Conservation (phyloP, 53 echinoderm and acorn worm species). For the Paracentrotus lividus region DNA sequence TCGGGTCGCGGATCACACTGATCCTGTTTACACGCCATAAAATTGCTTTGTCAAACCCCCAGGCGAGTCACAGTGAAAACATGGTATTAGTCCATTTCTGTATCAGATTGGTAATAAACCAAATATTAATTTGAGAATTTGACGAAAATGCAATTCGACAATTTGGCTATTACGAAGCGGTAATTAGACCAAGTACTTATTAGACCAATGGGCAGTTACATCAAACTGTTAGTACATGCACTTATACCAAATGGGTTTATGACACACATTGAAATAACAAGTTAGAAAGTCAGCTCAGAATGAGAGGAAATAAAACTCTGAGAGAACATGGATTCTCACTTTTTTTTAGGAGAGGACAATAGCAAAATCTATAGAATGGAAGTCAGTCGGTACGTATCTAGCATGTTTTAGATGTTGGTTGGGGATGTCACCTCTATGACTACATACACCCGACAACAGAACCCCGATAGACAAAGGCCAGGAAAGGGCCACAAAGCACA, state of each 20-base stretch:
- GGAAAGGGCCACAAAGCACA: conserved; percentile 48
- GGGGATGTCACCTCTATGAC: conserved; percentile 43
- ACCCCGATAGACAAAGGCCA: conserved; percentile 54
- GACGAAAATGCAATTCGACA: too few species aligned
- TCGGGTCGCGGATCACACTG: too few species aligned
- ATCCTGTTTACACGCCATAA: too few species aligned
- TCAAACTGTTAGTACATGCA: too few species aligned
- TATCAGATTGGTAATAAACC: too few species aligned
- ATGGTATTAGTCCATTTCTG: too few species aligned
- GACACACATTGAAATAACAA: background rate
- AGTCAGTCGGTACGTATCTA: background rate
- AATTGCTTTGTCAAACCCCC: too few species aligned
- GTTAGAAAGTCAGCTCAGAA: background rate
- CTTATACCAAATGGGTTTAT: background rate
- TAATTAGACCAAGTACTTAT: too few species aligned
- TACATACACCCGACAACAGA: background rate
- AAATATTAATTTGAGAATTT: too few species aligned
- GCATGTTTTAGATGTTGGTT: conserved; percentile 38
- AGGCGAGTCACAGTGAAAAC: too few species aligned
- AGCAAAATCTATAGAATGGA: background rate
- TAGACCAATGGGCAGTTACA: too few species aligned
- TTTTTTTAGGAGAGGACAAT: conserved; percentile 11
- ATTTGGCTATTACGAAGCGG: too few species aligned
- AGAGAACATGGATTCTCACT: conserved; percentile 9
- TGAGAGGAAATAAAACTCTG: background rate